Percentiles rank a stretch among this genome's conserved stretches.
Conservation (phyloP, 2,888 invertebrate species). For the Petrophora chlorosata region DNA sequence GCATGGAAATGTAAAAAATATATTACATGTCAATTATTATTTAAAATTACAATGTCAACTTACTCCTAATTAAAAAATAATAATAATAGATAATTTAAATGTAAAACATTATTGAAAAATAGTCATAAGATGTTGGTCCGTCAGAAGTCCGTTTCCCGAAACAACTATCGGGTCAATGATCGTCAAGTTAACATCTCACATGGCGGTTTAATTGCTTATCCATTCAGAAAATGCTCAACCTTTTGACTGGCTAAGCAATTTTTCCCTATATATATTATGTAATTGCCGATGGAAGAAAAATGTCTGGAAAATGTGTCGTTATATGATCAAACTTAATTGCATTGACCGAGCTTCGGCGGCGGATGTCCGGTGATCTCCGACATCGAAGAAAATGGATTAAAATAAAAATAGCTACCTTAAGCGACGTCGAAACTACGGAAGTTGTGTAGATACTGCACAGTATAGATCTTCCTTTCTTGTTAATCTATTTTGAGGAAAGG, state of each 20-base stretch:
- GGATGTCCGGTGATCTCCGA: conserved; percentile 72
- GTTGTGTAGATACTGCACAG: conserved; percentile 21
- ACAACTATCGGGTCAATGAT: too few relatives aligned
- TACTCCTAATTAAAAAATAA: too few relatives aligned
- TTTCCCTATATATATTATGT: conserved; percentile 18
- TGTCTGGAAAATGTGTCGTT: conserved; percentile 70
- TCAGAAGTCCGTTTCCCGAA: too few relatives aligned
- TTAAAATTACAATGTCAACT: too few relatives aligned
- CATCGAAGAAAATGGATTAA: conserved; percentile 74
- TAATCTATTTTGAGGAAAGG: conserved; percentile 24
- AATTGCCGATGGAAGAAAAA: conserved; percentile 44
- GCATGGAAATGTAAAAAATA: too few relatives aligned
- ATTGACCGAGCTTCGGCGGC: conserved; percentile 66
- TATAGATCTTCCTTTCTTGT: conserved; percentile 23
- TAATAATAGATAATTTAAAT: too few relatives aligned
- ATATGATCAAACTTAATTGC: conserved; percentile 80
- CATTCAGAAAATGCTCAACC: not conserved
- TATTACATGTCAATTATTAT: too few relatives aligned
- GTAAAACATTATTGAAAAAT: not conserved
- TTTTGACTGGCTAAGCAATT: conserved; percentile 15
- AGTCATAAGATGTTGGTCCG: too few relatives aligned
- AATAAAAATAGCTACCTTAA: conserved; percentile 67
- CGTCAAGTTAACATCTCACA: too few relatives aligned
- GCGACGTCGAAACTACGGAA: conserved; percentile 31
- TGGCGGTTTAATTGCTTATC: too few relatives aligned